These are phyloP conservation scores for Limnothrissa miodon DNA, from an alignment of 2,113 vertebrate genomes.

Conservation along the genomic window DNA sequence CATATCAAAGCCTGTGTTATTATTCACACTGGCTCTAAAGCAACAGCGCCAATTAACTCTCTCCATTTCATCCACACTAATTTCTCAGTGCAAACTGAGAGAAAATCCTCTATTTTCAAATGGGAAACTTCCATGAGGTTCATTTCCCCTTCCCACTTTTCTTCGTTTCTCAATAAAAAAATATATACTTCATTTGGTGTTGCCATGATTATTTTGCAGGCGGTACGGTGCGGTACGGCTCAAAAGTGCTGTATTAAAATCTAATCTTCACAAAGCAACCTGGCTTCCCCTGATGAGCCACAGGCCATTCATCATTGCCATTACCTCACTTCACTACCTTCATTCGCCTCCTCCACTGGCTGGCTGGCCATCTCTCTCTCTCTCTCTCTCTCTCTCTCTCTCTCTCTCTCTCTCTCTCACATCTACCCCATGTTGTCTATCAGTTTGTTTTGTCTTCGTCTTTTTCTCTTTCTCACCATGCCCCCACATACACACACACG, in stretches of 20 bases:
- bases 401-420: not conserved
- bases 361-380: slow-evolving; percentile 52
- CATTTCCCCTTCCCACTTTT: slow-evolving; percentile 42
- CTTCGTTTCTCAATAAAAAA: slow-evolving; percentile 45
- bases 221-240: slow-evolving; percentile 49
- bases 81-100: not conserved
- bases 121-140: slow-evolving; percentile 62
- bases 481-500: not conserved
- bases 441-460: slow-evolving; percentile 1
- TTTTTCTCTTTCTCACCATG: not conserved
- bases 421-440: not conserved
- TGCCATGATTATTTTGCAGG: slow-evolving; percentile 64
- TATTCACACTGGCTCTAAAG: not conserved
- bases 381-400: slow-evolving; percentile 17
- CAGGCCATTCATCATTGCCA: slow-evolving; percentile 74
- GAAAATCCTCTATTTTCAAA: slow-evolving; percentile 54
- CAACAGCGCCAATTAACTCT: not conserved
- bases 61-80: not conserved
- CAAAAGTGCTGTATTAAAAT: slow-evolving; percentile 74
- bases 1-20: not conserved
- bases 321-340: slow-evolving; percentile 69
- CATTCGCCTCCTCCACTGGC: slow-evolving; percentile 50
- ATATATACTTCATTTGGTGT: slow-evolving; percentile 70
- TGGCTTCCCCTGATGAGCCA: slow-evolving; percentile 71
- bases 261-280: slow-evolving; percentile 77